phyloP scores from a whole-genome alignment of 2,888 invertebrate genomes.

The Drosophila gaucha region DNA sequence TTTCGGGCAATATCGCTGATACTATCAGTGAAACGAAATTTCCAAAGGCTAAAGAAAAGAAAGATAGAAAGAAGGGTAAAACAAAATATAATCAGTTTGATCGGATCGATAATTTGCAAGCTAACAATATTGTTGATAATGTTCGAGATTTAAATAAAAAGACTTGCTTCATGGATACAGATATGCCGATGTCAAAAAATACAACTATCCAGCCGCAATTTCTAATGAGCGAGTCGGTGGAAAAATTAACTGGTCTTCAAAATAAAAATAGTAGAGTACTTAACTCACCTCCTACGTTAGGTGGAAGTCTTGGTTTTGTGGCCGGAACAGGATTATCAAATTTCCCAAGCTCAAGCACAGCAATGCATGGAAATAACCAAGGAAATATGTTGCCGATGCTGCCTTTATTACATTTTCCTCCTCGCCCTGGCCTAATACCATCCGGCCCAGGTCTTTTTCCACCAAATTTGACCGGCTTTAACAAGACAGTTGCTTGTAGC shows the following conservation, averaged over 20 bases:
- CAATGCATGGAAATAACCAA: no score
- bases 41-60: slow-evolving; percentile 64
- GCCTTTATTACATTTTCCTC: slow-evolving; percentile 83
- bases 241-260: slow-evolving; percentile 1
- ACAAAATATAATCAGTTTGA: slow-evolving; percentile 34
- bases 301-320: slow-evolving; percentile 8
- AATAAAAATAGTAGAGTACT: background rate
- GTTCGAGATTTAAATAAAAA: slow-evolving; percentile 5
- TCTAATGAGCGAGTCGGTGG: background rate
- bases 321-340: background rate
- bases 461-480: slow-evolving; percentile 59
- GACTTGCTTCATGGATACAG: slow-evolving; percentile 5
- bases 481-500: slow-evolving; percentile 17
- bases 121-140: background rate
- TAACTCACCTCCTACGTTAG: background rate
- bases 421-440: slow-evolving; percentile 86
- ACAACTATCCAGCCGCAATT: background rate
- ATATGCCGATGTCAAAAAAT: background rate
- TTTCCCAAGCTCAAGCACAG: slow-evolving; percentile 16
- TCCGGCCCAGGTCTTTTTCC: slow-evolving; percentile 81
- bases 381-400: slow-evolving; percentile 74
- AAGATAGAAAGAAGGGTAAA: slow-evolving; percentile 74
- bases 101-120: no score
- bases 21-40: background rate
- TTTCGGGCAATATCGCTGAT: background rate